phyloP scores from a whole-genome alignment of 2,113 vertebrate genomes.

The Pandion haliaetus region DNA sequence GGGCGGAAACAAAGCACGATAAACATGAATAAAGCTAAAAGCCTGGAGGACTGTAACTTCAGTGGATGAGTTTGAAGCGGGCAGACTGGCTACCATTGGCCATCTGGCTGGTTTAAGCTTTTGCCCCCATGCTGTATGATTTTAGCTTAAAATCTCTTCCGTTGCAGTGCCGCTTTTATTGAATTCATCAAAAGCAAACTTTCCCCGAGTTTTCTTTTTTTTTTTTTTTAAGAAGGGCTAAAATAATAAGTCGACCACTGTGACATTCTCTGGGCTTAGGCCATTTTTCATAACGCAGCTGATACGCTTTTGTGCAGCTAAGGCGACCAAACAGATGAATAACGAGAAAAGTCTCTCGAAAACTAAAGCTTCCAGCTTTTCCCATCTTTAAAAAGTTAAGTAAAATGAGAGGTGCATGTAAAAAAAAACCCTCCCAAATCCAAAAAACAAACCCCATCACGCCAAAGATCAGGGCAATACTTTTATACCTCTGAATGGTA shows the following conservation, averaged over 20 bases:
- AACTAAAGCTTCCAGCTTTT: conserved; percentile 77
- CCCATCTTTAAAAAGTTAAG: conserved; percentile 78
- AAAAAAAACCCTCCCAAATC: conserved; percentile 11
- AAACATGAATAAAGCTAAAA: conserved; percentile 43
- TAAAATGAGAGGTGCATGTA: conserved; percentile 72
- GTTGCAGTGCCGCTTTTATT: conserved; percentile 83
- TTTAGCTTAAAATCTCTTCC: conserved; percentile 84
- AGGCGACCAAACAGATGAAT: conserved; percentile 86
- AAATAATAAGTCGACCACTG: conserved; percentile 97
- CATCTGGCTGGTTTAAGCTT: conserved; percentile 83
- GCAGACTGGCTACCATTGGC: conserved; percentile 70
- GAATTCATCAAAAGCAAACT: conserved; percentile 94
- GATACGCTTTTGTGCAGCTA: conserved; percentile 89
- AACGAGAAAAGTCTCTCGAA: conserved; percentile 77
- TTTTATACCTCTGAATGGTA: conserved; percentile 69
- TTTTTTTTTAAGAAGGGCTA: conserved; percentile 78
- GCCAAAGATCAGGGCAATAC: conserved; percentile 72
- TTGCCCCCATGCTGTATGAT: conserved; percentile 82
- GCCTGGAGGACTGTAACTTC: conserved; percentile 43
- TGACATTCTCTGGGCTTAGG: conserved; percentile 91
- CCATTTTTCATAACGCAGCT: conserved; percentile 94
- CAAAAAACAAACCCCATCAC: conserved; percentile 21
- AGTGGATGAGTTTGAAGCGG: conserved; percentile 56
- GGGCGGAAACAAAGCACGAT: not conserved
- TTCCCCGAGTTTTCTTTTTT: conserved; percentile 82